Percentiles rank a stretch among this genome's conserved stretches.
phyloP scores from a whole-genome alignment of 2,797 vertebrate species.

The Tauraco hartlaubi region DNA sequence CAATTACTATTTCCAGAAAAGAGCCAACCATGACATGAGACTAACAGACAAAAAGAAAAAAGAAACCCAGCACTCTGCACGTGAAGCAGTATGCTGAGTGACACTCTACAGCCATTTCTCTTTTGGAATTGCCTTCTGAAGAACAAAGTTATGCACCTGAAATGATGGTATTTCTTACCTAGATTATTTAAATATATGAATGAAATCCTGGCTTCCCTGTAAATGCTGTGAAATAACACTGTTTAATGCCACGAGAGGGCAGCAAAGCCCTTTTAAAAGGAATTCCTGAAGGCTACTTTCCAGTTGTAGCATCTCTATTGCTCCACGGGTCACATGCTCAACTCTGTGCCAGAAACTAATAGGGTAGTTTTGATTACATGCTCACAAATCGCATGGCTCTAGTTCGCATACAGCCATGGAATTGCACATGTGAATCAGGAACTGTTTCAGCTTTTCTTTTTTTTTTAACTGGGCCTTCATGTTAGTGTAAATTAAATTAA shows the following conservation, averaged over 20 bases:
- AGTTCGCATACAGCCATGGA: background rate
- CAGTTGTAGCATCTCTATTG: background rate
- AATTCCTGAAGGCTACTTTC: background rate
- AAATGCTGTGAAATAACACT: background rate
- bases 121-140: background rate
- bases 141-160: background rate
- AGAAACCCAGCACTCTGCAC: background rate
- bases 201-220: background rate
- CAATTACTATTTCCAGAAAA: background rate
- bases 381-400: background rate
- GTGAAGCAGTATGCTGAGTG: background rate
- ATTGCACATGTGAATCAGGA: background rate
- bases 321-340: background rate
- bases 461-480: background rate
- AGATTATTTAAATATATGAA: background rate
- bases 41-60: background rate
- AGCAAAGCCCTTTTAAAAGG: constrained; percentile 18
- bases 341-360: background rate
- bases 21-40: background rate
- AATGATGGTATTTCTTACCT: background rate
- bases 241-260: constrained; percentile 19
- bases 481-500: background rate
- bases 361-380: background rate
- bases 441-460: background rate
- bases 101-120: background rate